Base-by-base conservation (phyloP, 2,888 invertebrate genomes). In the Phaedon cochleariae region DNA sequence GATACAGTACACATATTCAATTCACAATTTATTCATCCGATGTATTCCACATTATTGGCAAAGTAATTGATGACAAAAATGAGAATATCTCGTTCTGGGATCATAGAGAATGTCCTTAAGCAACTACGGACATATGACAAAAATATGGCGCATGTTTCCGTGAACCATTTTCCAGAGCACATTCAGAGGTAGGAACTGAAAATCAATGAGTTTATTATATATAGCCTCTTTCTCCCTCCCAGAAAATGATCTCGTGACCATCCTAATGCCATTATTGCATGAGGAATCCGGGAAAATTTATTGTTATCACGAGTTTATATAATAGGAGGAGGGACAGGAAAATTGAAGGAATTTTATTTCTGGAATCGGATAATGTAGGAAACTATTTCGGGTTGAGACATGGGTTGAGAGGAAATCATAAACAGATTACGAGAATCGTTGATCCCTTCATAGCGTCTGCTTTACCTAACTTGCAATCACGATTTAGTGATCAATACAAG, bases 201-300 rank as follows among this genome's bases (percentile, higher is more conserved):
- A 67, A 67, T 64, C 64, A 64, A 67, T 64, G 51, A 57, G 64
- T 64, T 61, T 64, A 67, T 67, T 67, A 60, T 57, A 67, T 64
- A 60, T 64, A 53, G 49, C 57, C 54, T 26, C 49, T 55, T 67
- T 64, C 41, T 62, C 41, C 45, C 20, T 31, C 18, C 20, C 15
- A 15, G 37, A 17, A 34, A 41, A 55, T 41, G 60, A 64, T 60
- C 55, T 59, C 64, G 64, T 64, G 64, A 64, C 64, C 60, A 60
- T 55, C 64, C 57, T 64, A 60, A 64, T 60, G 60, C 60, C 64
- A 64, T 64, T 64, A 64, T 64, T 34, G 64, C 64, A 64, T 64
- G 64, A 64, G 49, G 54, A 34, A 29, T 64, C 55, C 60, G 34
- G 51, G 64, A 60, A 26, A 57, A 64, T 64, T 64, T 66, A 63